These are phyloP conservation scores for Lates japonicus DNA, from an alignment of 2,797 vertebrate genomes.

Conservation along the genomic window DNA sequence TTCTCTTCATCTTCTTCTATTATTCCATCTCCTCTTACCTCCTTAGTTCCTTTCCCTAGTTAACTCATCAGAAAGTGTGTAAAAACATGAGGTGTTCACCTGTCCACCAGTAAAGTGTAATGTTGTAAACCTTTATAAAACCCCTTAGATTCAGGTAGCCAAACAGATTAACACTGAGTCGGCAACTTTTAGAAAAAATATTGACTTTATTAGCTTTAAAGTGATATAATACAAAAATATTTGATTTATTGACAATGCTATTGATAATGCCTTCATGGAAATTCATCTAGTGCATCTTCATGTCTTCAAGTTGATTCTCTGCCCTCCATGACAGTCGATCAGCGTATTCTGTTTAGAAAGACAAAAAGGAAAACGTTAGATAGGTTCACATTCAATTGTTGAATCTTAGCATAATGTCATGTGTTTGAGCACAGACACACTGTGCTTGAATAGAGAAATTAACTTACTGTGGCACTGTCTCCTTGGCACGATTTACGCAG, in stretches of 20 bases:
- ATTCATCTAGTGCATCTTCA: not conserved
- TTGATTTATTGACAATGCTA: not conserved
- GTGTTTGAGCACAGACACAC: not conserved
- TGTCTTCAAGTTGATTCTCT: not conserved
- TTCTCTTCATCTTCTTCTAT: not conserved
- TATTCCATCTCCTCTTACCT: not conserved
- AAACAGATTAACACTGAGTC: constrained; percentile 7
- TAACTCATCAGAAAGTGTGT: not conserved
- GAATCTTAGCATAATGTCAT: not conserved
- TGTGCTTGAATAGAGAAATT: not conserved
- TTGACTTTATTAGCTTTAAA: constrained; percentile 29
- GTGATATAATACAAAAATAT: constrained; percentile 11
- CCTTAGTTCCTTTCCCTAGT: not conserved
- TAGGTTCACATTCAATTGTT: not conserved
- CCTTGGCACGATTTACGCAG: constrained; percentile 54
- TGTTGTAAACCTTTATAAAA: not conserved
- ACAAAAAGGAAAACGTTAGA: constrained; percentile 5
- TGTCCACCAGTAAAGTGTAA: not conserved
- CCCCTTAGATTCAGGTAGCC: too few species aligned
- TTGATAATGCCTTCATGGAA: too few species aligned
- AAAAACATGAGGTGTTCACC: not conserved
- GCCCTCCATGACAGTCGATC: not conserved
- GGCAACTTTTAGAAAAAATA: not conserved
- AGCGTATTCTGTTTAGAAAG: not conserved
- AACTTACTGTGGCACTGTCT: constrained; percentile 52